Percentiles rank a stretch among this genome's conserved stretches.
Evolutionary conservation across 2,888 invertebrate species (phyloP).

Genomic region (Melinaea marsaeus): DNA sequence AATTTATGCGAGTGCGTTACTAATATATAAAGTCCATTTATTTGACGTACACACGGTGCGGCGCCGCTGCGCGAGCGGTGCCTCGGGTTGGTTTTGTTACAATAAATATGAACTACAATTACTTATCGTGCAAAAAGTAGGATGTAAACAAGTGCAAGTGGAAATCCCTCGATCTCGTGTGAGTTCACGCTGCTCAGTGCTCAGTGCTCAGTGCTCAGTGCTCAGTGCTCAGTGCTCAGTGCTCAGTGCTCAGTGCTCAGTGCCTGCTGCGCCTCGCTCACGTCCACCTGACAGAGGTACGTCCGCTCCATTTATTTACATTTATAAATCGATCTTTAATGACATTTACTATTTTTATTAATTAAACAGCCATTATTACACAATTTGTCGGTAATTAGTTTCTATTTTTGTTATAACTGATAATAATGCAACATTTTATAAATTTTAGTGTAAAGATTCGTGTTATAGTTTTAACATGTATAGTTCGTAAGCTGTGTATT

Average conservation of each 20-base stretch:
- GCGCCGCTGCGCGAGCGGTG: slow-evolving; percentile 30
- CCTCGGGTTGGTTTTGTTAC: slow-evolving; percentile 7
- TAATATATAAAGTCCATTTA: slow-evolving; percentile 34
- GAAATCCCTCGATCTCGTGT: slow-evolving; percentile 44
- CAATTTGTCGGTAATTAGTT: slow-evolving; percentile 20
- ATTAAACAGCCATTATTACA: slow-evolving; percentile 26
- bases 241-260: slow-evolving; percentile 47
- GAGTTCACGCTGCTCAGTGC: slow-evolving; percentile 40
- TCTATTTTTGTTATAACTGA: slow-evolving; percentile 12
- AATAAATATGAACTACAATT: slow-evolving; percentile 21
- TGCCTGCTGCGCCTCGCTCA: slow-evolving; percentile 43
- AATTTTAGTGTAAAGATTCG: slow-evolving; percentile 26
- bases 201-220: slow-evolving; percentile 46
- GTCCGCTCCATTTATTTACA: slow-evolving; percentile 40
- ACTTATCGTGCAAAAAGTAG: slow-evolving; percentile 38
- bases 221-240: no score
- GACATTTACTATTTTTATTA: slow-evolving; percentile 33
- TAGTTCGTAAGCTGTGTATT: no score
- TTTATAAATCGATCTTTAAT: slow-evolving; percentile 52
- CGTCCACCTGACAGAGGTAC: slow-evolving; percentile 49
- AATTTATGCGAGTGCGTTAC: slow-evolving; percentile 46
- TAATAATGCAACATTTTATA: slow-evolving; percentile 5
- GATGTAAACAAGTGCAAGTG: slow-evolving; percentile 44
- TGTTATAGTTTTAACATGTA: slow-evolving; percentile 10
- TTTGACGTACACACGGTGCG: slow-evolving; percentile 34